Conservation (phyloP, 2,113 vertebrate species). For the Telmatochromis sp. region DNA sequence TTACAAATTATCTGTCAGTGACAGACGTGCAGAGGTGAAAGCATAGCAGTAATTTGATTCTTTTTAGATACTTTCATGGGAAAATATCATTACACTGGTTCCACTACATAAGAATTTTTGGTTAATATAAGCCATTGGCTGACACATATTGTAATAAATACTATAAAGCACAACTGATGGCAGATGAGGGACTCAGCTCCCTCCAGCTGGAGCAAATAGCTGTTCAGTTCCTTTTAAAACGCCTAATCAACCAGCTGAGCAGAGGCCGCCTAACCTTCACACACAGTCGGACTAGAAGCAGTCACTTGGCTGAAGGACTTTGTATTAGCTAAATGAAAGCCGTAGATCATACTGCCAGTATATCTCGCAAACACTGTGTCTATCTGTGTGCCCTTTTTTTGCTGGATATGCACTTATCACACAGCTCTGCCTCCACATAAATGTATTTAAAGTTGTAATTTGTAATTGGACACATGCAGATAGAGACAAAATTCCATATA, state of each 20-base stretch:
- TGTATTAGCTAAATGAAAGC: slow-evolving; percentile 34
- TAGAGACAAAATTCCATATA: background rate
- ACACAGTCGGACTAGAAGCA: slow-evolving; percentile 13
- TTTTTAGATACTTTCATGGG: background rate
- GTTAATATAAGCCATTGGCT: background rate
- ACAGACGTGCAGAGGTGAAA: background rate
- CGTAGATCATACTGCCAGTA: slow-evolving; percentile 30
- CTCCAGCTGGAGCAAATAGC: background rate
- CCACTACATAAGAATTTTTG: background rate
- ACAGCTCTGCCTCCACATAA: background rate
- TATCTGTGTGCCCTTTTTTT: background rate
- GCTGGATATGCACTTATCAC: background rate
- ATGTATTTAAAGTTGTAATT: background rate
- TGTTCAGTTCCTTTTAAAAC: background rate
- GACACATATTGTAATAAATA: background rate
- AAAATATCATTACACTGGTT: background rate
- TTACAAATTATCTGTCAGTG: background rate
- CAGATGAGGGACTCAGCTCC: background rate
- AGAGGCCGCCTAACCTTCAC: background rate
- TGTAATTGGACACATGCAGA: background rate
- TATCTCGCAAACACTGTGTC: background rate
- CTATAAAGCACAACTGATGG: background rate
- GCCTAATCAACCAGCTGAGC: background rate
- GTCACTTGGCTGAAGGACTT: slow-evolving; percentile 43
- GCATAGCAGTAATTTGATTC: background rate